Percentiles rank a stretch among this genome's conserved stretches.
phyloP scores from a whole-genome alignment of 2,888 invertebrate genomes.

The Erebia epiphron region DNA sequence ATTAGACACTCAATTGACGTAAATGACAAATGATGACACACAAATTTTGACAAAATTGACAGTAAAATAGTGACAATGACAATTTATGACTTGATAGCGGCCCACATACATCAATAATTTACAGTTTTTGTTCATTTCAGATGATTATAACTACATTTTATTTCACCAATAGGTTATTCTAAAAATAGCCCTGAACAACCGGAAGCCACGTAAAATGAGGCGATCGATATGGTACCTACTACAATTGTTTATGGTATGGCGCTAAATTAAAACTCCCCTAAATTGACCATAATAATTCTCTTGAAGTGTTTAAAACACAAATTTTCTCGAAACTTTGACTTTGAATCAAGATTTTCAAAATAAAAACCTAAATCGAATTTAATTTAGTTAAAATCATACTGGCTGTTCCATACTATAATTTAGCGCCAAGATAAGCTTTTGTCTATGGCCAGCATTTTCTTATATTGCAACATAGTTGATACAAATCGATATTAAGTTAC shows the following conservation, averaged over 20 bases:
- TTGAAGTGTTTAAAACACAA: neutral
- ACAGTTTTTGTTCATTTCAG: conserved; percentile 14
- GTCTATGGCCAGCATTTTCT: conserved; percentile 33
- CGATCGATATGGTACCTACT: conserved; percentile 46
- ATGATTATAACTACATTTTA: conserved; percentile 8
- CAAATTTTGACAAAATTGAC: conserved; percentile 47
- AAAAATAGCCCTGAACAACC: conserved; percentile 47
- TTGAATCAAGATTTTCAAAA: neutral
- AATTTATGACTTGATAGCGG: conserved; percentile 25
- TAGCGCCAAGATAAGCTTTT: conserved; percentile 30
- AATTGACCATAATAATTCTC: neutral
- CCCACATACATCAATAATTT: conserved; percentile 10
- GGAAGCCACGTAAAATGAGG: conserved; percentile 46
- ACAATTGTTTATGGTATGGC: conserved; percentile 40
- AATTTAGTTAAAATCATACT: conserved; percentile 5
- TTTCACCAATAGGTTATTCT: conserved; percentile 39
- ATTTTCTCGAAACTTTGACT: neutral
- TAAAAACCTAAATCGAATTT: neutral
- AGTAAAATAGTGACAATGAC: conserved; percentile 48
- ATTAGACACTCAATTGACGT: conserved; percentile 37
- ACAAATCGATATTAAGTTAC: conserved; percentile 34
- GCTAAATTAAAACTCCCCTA: neutral
- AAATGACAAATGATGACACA: conserved; percentile 42
- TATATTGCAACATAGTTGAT: conserved; percentile 24
- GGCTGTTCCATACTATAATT: conserved; percentile 29